These are phyloP conservation scores for Percopsis transmontana DNA, from an alignment of 2,113 vertebrate species.

Conservation along the genomic window DNA sequence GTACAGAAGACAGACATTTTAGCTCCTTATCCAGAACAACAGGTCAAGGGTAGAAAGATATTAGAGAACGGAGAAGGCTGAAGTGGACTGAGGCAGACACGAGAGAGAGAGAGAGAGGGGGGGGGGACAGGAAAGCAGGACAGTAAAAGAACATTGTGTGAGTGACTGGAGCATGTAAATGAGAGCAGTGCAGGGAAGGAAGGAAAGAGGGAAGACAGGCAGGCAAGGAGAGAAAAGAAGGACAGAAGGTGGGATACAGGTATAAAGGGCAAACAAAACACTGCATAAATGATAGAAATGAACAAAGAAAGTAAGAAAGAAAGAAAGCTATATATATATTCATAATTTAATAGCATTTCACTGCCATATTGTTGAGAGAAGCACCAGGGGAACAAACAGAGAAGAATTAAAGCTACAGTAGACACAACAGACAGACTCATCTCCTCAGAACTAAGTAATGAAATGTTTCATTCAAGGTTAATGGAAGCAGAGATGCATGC, in stretches of 20 bases:
- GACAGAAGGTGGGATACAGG: not conserved
- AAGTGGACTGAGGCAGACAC: slow-evolving; percentile 10
- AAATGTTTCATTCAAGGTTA: slow-evolving; percentile 18
- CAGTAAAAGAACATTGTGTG: not conserved
- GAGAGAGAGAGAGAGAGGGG: not conserved
- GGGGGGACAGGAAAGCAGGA: not conserved
- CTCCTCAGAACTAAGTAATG: not conserved
- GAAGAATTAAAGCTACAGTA: not conserved
- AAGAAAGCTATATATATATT: too few relatives aligned
- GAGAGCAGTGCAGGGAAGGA: not conserved
- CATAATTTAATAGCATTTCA: too few relatives aligned
- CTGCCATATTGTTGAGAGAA: not conserved
- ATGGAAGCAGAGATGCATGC: slow-evolving; percentile 5
- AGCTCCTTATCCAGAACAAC: too few relatives aligned
- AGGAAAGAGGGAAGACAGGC: not conserved
- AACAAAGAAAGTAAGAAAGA: too few relatives aligned
- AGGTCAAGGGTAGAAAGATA: not conserved
- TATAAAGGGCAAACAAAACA: not conserved
- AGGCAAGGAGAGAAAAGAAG: not conserved
- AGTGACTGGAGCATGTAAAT: not conserved
- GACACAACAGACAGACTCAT: not conserved
- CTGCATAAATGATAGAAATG: too few relatives aligned
- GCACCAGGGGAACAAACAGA: not conserved
- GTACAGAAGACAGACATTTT: too few relatives aligned
- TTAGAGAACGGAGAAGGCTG: not conserved